These are phyloP conservation scores for Drosophila athabasca DNA, from an alignment of 1,140 invertebrate species.

Conservation along the genomic window DNA sequence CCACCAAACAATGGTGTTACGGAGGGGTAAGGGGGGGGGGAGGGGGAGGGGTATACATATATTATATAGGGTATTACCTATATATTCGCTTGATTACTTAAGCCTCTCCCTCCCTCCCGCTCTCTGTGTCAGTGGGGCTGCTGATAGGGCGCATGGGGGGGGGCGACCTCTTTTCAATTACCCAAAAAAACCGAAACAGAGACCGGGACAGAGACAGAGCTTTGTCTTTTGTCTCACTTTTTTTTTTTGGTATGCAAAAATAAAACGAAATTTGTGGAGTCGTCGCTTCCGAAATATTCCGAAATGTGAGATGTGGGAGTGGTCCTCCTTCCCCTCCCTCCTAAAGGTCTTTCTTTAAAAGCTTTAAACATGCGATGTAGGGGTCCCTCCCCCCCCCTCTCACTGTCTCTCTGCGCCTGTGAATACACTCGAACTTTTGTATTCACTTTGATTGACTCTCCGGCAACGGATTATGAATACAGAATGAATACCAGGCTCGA, in stretches of 20 bases:
- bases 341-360: constrained; percentile 31
- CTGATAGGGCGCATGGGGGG: no score
- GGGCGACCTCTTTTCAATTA: constrained; percentile 64
- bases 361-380: constrained; percentile 48
- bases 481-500: constrained; percentile 25
- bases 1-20: constrained; percentile 20
- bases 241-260: constrained; percentile 40
- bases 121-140: constrained; percentile 13
- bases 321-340: constrained; percentile 15
- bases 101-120: constrained; percentile 44
- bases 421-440: constrained; percentile 46
- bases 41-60: no score
- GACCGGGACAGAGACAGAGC: constrained; percentile 27
- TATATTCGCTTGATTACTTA: constrained; percentile 69
- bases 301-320: constrained; percentile 28
- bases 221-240: constrained; percentile 30
- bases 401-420: neutral
- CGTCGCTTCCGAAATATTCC: constrained; percentile 38
- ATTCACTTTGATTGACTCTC: constrained; percentile 45
- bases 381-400: neutral
- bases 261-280: constrained; percentile 31
- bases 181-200: constrained; percentile 37
- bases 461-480: constrained; percentile 56
- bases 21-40: neutral
- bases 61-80: constrained; percentile 1